Conservation (phyloP, 2,113 vertebrate genomes). For the Nymphicus hollandicus region DNA sequence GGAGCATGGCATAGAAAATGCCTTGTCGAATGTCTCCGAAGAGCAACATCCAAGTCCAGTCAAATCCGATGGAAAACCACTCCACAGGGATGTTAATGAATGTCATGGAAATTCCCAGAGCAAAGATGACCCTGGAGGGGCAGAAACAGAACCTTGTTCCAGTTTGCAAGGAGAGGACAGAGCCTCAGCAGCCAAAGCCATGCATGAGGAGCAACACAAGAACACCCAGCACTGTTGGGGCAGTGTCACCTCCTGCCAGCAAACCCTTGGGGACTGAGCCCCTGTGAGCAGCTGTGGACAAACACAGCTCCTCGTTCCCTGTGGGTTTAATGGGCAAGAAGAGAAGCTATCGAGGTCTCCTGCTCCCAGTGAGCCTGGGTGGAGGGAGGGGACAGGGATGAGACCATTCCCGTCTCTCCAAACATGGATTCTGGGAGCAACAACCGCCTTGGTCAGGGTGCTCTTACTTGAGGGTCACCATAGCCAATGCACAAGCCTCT, state of each 20-base stretch:
- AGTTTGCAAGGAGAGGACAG: neutral
- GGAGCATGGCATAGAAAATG: slow-evolving; percentile 97
- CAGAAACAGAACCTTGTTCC: neutral
- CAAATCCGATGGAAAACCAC: slow-evolving; percentile 96
- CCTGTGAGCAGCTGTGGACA: neutral
- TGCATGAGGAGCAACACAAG: neutral
- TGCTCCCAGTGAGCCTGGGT: neutral
- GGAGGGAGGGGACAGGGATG: neutral
- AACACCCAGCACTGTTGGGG: neutral
- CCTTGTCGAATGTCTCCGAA: slow-evolving; percentile 97
- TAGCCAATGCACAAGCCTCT: rapidly evolving
- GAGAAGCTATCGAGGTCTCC: neutral
- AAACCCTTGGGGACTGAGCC: neutral
- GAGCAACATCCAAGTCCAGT: slow-evolving; percentile 99
- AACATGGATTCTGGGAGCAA: neutral
- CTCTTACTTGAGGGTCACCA: neutral
- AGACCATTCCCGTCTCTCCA: neutral
- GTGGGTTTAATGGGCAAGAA: neutral
- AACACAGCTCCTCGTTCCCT: neutral
- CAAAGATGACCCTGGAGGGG: slow-evolving; percentile 89
- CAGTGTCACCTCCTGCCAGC: neutral
- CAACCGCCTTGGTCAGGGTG: rapidly evolving
- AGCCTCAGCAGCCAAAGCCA: neutral
- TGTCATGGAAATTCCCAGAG: slow-evolving; percentile 96
- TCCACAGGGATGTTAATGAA: slow-evolving; percentile 98